Percentiles rank a stretch among this genome's conserved stretches.
Conservation (phyloP, 2,113 vertebrate species). For the Thinocorus orbignyianus region DNA sequence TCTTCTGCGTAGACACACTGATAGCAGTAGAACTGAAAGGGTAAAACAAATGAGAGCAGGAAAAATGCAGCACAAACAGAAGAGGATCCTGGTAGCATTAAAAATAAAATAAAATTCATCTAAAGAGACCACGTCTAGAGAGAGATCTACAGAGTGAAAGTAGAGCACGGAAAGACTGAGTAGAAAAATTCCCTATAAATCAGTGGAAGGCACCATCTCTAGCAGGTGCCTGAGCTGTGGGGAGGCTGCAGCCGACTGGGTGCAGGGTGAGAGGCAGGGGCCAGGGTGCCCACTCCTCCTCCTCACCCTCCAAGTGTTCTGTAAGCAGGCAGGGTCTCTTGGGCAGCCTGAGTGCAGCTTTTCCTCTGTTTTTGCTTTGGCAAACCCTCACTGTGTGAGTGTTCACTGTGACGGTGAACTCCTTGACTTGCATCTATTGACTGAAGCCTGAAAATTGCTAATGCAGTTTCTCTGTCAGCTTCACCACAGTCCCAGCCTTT, state of each 20-base stretch:
- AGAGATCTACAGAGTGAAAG: background rate
- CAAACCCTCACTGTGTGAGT: background rate
- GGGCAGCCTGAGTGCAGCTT: background rate
- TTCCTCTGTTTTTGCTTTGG: background rate
- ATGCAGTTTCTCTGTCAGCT: background rate
- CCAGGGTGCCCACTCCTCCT: background rate
- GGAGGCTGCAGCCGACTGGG: background rate
- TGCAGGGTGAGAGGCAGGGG: background rate
- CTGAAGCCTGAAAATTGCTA: background rate
- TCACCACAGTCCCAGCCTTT: fast-evolving
- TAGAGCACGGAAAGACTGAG: background rate
- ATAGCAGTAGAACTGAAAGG: background rate
- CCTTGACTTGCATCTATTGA: background rate
- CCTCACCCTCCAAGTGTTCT: background rate
- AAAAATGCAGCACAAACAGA: background rate
- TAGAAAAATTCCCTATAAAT: background rate
- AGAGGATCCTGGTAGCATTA: background rate
- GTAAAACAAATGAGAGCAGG: background rate
- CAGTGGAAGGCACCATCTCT: background rate
- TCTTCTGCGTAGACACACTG: fast-evolving
- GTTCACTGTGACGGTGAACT: background rate
- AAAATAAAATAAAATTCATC: background rate
- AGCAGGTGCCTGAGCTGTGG: background rate
- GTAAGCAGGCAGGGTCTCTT: background rate
- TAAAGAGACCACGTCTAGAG: background rate